A percentile compares a stretch with the other conserved stretches of the same genome.
Conservation (phyloP, 2,797 vertebrate genomes). For the Schizothorax lantsangensis region DNA sequence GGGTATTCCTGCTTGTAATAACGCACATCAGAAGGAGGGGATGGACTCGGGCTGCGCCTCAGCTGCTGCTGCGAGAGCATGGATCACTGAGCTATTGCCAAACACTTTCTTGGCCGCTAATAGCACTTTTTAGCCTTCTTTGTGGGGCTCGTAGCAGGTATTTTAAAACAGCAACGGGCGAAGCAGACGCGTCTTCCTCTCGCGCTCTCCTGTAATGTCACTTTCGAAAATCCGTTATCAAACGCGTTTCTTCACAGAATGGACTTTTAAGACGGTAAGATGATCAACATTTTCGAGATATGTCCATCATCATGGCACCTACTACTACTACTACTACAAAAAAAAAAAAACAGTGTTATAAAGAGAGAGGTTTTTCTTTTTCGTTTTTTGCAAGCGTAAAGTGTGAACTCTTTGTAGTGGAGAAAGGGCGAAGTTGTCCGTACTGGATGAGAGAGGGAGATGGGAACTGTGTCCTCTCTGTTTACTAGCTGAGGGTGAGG, state of each 20-base stretch:
- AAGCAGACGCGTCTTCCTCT: conserved; percentile 73
- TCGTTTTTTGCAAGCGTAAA: conserved; percentile 36
- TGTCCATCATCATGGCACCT: conserved; percentile 71
- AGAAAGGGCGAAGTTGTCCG: conserved; percentile 70
- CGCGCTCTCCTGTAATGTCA: conserved; percentile 65
- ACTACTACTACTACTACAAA: not conserved
- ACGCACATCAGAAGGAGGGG: conserved; percentile 84
- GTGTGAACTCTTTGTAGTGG: conserved; percentile 12
- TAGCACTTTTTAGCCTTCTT: conserved; percentile 73
- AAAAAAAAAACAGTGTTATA: conserved; percentile 72
- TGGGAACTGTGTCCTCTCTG: conserved; percentile 71
- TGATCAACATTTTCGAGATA: conserved; percentile 72
- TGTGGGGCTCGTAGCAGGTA: conserved; percentile 76
- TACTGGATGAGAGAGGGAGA: conserved; percentile 70
- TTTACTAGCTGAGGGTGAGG: conserved; percentile 83
- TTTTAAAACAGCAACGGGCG: conserved; percentile 76
- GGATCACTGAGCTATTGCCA: conserved; percentile 78
- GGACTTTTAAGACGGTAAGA: conserved; percentile 76
- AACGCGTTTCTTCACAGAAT: conserved; percentile 70
- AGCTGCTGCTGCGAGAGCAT: conserved; percentile 77
- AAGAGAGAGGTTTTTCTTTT: not conserved
- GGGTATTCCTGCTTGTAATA: conserved; percentile 90
- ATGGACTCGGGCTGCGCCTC: conserved; percentile 76
- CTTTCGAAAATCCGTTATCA: conserved; percentile 68
- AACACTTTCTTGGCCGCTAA: conserved; percentile 81